Evolutionary conservation across 1,140 invertebrate species (phyloP).

Genomic region (Drosophila equinoxialis): DNA sequence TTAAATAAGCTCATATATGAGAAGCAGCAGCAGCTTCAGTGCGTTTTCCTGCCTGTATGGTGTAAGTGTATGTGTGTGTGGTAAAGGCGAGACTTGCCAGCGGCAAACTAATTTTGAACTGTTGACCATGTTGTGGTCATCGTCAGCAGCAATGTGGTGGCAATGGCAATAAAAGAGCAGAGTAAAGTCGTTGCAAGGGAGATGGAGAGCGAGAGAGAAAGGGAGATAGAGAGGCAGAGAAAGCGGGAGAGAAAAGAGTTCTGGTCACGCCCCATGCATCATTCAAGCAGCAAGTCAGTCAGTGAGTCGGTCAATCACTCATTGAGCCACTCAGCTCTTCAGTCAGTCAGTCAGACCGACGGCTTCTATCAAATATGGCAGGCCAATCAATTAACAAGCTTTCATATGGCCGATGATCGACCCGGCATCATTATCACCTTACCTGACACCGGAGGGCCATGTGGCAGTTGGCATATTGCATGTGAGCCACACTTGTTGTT

Average conservation of each 20-base stretch:
- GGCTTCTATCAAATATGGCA: neutral
- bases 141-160: constrained; percentile 7
- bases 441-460: too few species aligned
- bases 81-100: neutral
- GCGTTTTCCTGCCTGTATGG: neutral
- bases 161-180: constrained; percentile 17
- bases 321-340: neutral
- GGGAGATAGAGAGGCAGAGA: neutral
- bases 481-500: too few species aligned
- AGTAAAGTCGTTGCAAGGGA: neutral
- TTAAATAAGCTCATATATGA: constrained; percentile 23
- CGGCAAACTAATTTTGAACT: constrained; percentile 23
- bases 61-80: constrained; percentile 1
- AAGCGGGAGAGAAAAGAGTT: neutral
- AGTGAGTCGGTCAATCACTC: neutral
- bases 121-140: constrained; percentile 17
- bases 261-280: constrained; percentile 5
- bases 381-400: neutral
- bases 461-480: too few species aligned
- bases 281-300: constrained; percentile 7
- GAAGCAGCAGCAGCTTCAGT: constrained; percentile 2
- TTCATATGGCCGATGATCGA: neutral
- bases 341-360: neutral
- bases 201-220: neutral
- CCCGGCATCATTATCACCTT: constrained; percentile 3